Evolutionary conservation across 2,888 invertebrate species (phyloP), one percentile per base, ranked within the genome.

Genomic region (Archaeoteleia sp.): DNA sequence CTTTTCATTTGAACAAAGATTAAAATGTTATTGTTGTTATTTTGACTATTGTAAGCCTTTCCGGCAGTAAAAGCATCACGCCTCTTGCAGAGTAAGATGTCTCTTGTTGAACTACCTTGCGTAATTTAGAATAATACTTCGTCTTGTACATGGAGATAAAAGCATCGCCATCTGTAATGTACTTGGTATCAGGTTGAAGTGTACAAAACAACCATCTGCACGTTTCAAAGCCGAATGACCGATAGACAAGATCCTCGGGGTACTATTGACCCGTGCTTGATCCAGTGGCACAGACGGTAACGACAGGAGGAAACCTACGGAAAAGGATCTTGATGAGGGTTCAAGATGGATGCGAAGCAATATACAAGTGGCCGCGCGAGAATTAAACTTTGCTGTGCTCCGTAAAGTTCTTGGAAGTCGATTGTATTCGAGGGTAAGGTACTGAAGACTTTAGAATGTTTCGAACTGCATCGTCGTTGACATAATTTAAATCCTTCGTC

Each of bases 321-420:
- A 78, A 76, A 76, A 73, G 74, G 51, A 71, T 60, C 76, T 78
- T 79, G 80, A 82, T 78, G 81, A 83, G 80, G 82, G 81, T 83
- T 74, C 78, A 78, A 81, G 82, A 81, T 81, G 78, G 77, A 82
- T 81, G 73, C 75, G 65, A 65, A 72, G 71, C 74, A 72, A 81
- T 82, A 79, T 81, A 80, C 78, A 58, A 71, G 73, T 66, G 68
- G 71, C 66, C 72, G 67, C 61, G 66, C 40, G 72, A 67, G 70
- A 70, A 69, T 74, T 69, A 70, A 74, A 74, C 63, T 72, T 70
- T 34, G 34, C 54, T 62, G 40, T 62, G 57, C 62, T 68, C 53
- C 32, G 67, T 45, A 63, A 68, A 68, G 63, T 68, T 68, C 58
- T 54, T 43, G 39, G 46, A 42, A 63, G 57, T 57, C 63, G 63